phyloP scores from a whole-genome alignment of 2,797 vertebrate species.

The Poeciliopsis turneri region DNA sequence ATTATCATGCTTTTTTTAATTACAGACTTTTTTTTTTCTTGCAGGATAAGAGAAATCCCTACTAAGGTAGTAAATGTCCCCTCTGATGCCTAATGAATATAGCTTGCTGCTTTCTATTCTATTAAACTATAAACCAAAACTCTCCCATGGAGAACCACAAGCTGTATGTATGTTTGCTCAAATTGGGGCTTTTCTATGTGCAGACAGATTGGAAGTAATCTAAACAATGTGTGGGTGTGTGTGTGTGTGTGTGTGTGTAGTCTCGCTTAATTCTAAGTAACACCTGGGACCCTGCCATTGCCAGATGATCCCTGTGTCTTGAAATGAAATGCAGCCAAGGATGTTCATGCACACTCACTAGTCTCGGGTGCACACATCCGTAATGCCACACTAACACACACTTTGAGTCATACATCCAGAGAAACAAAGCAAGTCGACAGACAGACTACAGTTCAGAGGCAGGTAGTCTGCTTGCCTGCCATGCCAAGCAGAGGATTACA shows the following conservation, averaged over 20 bases:
- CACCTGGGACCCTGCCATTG: slow-evolving; percentile 34
- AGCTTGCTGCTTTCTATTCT: not conserved
- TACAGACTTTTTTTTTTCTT: not conserved
- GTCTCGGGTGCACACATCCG: slow-evolving; percentile 20
- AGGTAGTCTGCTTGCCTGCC: slow-evolving; percentile 51
- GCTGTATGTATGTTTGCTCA: slow-evolving; percentile 8
- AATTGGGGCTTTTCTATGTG: slow-evolving; percentile 4
- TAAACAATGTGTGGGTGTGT: slow-evolving; percentile 9
- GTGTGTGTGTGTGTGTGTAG: not conserved
- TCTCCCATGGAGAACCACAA: not conserved
- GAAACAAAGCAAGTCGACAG: slow-evolving; percentile 30
- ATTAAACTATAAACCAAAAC: not conserved
- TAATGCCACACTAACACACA: slow-evolving; percentile 35
- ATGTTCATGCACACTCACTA: slow-evolving; percentile 23
- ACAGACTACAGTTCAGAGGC: slow-evolving; percentile 18
- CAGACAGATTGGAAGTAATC: slow-evolving; percentile 1
- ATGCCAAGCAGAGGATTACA: slow-evolving; percentile 68
- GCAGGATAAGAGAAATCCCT: not conserved
- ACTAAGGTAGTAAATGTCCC: not conserved
- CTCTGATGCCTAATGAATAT: not conserved
- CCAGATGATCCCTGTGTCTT: slow-evolving; percentile 34
- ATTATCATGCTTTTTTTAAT: not conserved
- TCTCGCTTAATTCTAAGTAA: slow-evolving; percentile 37
- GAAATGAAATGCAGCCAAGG: slow-evolving; percentile 33
- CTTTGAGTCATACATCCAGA: slow-evolving; percentile 20